phyloP scores from a whole-genome alignment of 2,113 vertebrate genomes.

The Xiphophorus hellerii region DNA sequence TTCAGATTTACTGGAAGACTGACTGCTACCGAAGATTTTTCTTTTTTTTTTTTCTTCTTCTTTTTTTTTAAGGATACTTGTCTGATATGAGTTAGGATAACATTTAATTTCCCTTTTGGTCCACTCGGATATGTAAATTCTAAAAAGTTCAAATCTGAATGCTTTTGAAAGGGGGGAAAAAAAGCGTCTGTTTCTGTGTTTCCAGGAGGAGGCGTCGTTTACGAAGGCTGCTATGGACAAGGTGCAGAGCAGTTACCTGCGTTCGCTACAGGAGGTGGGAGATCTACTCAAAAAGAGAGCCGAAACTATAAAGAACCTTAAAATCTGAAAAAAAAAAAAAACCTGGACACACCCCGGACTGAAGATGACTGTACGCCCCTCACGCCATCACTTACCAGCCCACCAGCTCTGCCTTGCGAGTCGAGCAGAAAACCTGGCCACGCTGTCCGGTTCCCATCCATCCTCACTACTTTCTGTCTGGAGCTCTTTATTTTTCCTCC shows the following conservation, averaged over 20 bases:
- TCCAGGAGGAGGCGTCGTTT: slow-evolving; percentile 90
- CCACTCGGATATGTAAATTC: no score
- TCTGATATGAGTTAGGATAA: no score
- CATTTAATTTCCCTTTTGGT: no score
- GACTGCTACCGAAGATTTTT: no score
- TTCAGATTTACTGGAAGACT: no score
- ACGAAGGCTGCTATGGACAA: slow-evolving; percentile 90
- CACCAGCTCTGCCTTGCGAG: slow-evolving; percentile 15
- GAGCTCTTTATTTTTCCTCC: slow-evolving; percentile 12
- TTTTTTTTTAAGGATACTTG: no score
- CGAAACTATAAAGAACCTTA: slow-evolving; percentile 92
- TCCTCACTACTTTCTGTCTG: background rate
- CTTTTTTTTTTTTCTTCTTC: no score
- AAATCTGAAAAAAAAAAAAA: slow-evolving; percentile 82
- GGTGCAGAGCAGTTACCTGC: slow-evolving; percentile 95
- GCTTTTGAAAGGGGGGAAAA: no score
- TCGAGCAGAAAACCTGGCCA: background rate
- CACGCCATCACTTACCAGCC: slow-evolving; percentile 10
- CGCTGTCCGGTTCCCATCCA: background rate
- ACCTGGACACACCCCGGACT: slow-evolving; percentile 7
- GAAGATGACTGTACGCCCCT: slow-evolving; percentile 32
- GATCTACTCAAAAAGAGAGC: slow-evolving; percentile 95
- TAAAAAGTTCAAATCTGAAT: background rate
- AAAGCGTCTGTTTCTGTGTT: slow-evolving; percentile 1
- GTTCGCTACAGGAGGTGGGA: slow-evolving; percentile 92